Base-by-base conservation (phyloP, 2,113 vertebrate species). In the Gallinago undulata region DNA sequence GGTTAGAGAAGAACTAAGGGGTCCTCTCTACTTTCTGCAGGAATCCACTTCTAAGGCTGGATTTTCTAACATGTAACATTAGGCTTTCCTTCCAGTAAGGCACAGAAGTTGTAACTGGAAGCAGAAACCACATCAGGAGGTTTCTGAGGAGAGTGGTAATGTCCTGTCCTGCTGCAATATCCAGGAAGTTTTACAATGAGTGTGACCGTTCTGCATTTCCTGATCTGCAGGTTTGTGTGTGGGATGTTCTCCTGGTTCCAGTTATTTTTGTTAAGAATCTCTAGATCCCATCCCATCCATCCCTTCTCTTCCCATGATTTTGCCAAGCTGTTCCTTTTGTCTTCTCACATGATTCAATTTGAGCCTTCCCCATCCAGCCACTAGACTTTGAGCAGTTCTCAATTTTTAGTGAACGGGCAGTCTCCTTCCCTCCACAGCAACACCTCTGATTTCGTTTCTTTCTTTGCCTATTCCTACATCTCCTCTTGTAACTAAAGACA, bases 101-200 rank as follows among this genome's bases (percentile, higher is more conserved):
- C 72, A 79, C 13, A 60, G 10, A 63, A 87, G 50, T 11, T 77
- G 12, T 53, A 60, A 57, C 25, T 45, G 55, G 83, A 95, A 88
- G 48, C 37, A 92, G 90, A 45, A 93, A 18, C 15, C 13, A 12
- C 24, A 27, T 57, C 50, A 82, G 75, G 23, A 87, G 39, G 39
- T 77, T 96, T 90, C 79, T 73, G 48, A 81, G 70, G 8, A 56
- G 45, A 33, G 16, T 27, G 35, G 43, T 57, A 28, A 33, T 60
- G 50, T 72, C 57, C 37, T 0, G 0, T 64, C 41, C 31, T 22
- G 50, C 68, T 0, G 1, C 76, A 80, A 69, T 16, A 57, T 9
- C 39, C 57, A 59, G 64, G 50, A 89, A 84, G 24, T 57, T 89
- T 66, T n/a, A 78, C 59, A 27, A 53, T 55, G 15, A 50, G 6